A percentile compares a stretch with the other conserved stretches of the same genome.
Evolutionary conservation across 2,888 invertebrate genomes (phyloP).

Genomic region (Nymphalis polychloros): DNA sequence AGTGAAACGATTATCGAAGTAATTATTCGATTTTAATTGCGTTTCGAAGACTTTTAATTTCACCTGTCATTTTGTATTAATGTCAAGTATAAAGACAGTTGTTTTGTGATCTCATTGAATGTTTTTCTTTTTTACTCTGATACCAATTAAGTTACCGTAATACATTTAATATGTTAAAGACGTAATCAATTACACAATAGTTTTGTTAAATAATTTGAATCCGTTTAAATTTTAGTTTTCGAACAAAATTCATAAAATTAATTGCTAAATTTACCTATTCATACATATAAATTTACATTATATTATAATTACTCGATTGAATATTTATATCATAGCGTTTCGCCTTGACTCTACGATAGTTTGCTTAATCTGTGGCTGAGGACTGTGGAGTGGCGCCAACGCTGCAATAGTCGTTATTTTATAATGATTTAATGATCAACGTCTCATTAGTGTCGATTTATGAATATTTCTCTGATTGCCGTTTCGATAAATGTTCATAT

Average conservation of each 20-base stretch:
- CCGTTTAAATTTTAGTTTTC: too few relatives aligned
- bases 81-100: too few relatives aligned
- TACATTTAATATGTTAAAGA: too few relatives aligned
- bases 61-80: too few relatives aligned
- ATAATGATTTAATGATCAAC: slow-evolving; percentile 33
- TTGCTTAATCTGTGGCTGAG: slow-evolving; percentile 5
- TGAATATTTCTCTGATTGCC: slow-evolving; percentile 22
- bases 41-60: too few relatives aligned
- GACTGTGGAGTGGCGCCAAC: slow-evolving; percentile 23
- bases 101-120: too few relatives aligned
- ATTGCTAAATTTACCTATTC: neutral
- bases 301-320: slow-evolving; percentile 4
- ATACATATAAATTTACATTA: neutral
- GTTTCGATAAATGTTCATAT: slow-evolving; percentile 14
- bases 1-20: slow-evolving; percentile 8
- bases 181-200: too few relatives aligned
- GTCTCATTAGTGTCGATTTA: slow-evolving; percentile 38
- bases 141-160: too few relatives aligned
- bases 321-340: slow-evolving; percentile 3
- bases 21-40: neutral
- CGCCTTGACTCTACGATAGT: slow-evolving; percentile 13
- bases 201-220: too few relatives aligned
- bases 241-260: neutral
- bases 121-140: too few relatives aligned
- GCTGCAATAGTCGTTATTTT: slow-evolving; percentile 28